These are phyloP conservation scores for Drosophila aldrichi DNA, from an alignment of 2,888 invertebrate species.

Conservation along the genomic window DNA sequence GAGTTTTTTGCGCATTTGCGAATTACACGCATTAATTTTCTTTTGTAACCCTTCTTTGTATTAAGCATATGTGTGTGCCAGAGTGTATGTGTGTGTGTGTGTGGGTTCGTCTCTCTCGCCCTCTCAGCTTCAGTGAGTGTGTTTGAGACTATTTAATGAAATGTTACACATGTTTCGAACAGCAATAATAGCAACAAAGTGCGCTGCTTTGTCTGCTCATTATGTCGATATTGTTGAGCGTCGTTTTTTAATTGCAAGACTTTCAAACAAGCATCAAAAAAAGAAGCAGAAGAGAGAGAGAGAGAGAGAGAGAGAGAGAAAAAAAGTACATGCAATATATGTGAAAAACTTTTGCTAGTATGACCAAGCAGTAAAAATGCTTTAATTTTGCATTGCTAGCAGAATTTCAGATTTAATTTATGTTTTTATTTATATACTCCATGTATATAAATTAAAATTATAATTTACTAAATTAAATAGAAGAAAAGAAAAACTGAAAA, in stretches of 20 bases:
- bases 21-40: constrained; percentile 80
- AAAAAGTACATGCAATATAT: neutral
- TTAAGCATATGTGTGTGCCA: constrained; percentile 53
- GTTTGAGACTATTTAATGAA: constrained; percentile 72
- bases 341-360: neutral
- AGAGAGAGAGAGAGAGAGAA: constrained; percentile 5
- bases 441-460: no score
- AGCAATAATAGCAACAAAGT: constrained; percentile 68
- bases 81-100: constrained; percentile 9
- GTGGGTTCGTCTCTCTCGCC: no score
- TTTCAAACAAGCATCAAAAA: constrained; percentile 35
- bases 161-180: constrained; percentile 76
- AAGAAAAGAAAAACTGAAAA: no score
- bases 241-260: constrained; percentile 60
- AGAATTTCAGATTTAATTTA: neutral
- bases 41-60: constrained; percentile 77
- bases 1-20: constrained; percentile 69
- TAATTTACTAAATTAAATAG: no score
- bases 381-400: neutral
- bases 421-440: no score
- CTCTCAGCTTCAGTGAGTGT: neutral
- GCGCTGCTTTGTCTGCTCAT: constrained; percentile 70
- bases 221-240: constrained; percentile 71
- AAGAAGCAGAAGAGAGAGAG: constrained; percentile 16
- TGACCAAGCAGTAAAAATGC: neutral